Percentiles rank a stretch among this genome's conserved stretches.
Evolutionary conservation across 2,113 vertebrate species (phyloP).

Genomic region (Nettapus auritus): DNA sequence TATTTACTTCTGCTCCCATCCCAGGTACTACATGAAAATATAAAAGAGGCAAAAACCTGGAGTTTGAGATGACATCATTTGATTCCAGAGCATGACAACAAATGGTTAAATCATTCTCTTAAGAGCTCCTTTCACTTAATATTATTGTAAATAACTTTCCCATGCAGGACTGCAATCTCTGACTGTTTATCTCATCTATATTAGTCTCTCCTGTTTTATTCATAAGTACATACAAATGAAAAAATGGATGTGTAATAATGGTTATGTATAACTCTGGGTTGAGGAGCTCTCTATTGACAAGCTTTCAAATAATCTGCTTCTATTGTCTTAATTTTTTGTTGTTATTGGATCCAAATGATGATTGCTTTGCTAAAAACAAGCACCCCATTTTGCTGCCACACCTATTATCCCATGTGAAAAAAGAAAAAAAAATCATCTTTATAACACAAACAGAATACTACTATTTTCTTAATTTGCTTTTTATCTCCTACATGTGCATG

Average conservation of each 20-base stretch:
- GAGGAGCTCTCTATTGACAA: neutral
- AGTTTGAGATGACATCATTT: neutral
- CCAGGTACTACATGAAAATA: neutral
- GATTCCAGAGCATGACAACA: neutral
- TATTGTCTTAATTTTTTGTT: neutral
- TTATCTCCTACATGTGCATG: neutral
- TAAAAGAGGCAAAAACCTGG: neutral
- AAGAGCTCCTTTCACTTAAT: neutral
- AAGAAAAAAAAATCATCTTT: neutral
- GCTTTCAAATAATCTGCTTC: neutral
- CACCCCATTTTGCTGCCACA: neutral
- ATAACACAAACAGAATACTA: neutral
- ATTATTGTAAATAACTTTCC: neutral
- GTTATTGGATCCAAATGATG: neutral
- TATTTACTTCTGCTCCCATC: neutral
- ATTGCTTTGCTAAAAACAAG: neutral
- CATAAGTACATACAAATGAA: conserved; percentile 3
- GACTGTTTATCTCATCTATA: conserved; percentile 6
- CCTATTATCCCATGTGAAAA: neutral
- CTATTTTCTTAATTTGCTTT: neutral
- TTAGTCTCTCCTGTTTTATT: conserved; percentile 3
- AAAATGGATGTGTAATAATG: neutral
- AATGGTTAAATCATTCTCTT: neutral
- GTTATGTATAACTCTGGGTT: neutral
- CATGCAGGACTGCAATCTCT: neutral